Evolutionary conservation across 2,113 vertebrate genomes (phyloP).

Genomic region (Solea senegalensis): DNA sequence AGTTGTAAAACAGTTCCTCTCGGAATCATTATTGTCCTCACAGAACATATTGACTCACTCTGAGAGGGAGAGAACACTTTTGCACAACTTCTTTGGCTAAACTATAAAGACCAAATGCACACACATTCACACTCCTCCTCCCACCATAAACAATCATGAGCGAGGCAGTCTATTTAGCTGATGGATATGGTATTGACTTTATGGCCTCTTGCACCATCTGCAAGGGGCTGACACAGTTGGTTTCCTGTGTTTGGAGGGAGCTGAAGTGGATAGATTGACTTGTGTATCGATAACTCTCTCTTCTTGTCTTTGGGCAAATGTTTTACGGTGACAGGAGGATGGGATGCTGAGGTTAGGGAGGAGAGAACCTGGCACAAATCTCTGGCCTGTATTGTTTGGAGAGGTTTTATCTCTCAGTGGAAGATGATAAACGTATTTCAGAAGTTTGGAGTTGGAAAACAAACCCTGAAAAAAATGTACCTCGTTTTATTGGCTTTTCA

Average conservation of each 20-base stretch:
- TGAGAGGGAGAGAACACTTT: not conserved
- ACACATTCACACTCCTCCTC: conserved; percentile 8
- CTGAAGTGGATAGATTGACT: conserved; percentile 66
- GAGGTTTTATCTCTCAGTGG: conserved; percentile 19
- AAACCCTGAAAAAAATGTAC: not conserved
- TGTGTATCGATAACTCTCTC: conserved; percentile 66
- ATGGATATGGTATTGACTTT: conserved; percentile 74
- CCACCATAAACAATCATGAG: conserved; percentile 61
- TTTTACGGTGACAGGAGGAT: conserved; percentile 44
- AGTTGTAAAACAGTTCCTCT: conserved; percentile 11
- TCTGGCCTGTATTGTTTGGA: conserved; percentile 1
- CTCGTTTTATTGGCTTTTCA: no score
- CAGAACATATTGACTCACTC: conserved; percentile 10
- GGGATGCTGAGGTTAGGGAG: conserved; percentile 46
- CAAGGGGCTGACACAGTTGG: conserved; percentile 69
- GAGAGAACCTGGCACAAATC: conserved; percentile 15
- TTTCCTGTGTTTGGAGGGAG: conserved; percentile 59
- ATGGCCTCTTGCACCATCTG: conserved; percentile 65
- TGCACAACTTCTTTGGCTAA: conserved; percentile 29
- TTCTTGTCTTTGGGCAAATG: conserved; percentile 44
- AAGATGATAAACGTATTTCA: conserved; percentile 11
- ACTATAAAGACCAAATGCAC: conserved; percentile 26
- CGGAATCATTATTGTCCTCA: conserved; percentile 25
- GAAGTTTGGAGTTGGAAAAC: conserved; percentile 13
- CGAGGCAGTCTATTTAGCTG: conserved; percentile 70